A percentile compares a stretch with the other conserved stretches of the same genome.
These are phyloP conservation scores for Iselma pallidipennis DNA, from an alignment of 2,888 invertebrate genomes.

Conservation along the genomic window DNA sequence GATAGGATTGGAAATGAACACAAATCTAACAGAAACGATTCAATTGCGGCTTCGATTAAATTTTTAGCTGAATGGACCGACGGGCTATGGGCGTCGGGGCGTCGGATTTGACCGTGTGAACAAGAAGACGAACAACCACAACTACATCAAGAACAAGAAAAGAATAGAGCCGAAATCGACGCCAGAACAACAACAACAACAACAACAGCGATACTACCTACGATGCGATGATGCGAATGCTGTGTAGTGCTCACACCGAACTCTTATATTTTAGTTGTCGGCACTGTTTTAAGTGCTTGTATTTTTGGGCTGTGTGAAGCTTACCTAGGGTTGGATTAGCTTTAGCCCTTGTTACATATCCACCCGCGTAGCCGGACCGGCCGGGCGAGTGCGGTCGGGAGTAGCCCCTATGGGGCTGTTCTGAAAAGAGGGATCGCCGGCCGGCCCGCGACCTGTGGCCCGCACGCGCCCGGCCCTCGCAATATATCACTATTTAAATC, in stretches of 20 bases:
- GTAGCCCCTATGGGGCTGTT: slow-evolving; percentile 14
- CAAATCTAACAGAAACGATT: neutral
- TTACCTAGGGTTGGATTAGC: slow-evolving; percentile 62
- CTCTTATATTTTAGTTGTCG: slow-evolving; percentile 57
- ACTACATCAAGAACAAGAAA: neutral
- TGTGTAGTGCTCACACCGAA: slow-evolving; percentile 58
- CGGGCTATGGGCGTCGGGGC: slow-evolving; percentile 6
- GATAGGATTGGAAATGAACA: neutral
- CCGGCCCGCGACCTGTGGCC: slow-evolving; percentile 47
- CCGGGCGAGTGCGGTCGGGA: slow-evolving; percentile 49
- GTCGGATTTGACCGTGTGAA: neutral
- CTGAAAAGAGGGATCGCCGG: slow-evolving; percentile 30
- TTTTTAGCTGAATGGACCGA: slow-evolving; percentile 11
- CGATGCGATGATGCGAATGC: slow-evolving; percentile 44
- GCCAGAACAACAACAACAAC: slow-evolving; percentile 16
- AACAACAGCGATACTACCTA: slow-evolving; percentile 21
- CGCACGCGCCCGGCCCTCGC: slow-evolving; percentile 47
- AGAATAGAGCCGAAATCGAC: slow-evolving; percentile 10
- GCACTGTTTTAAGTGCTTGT: slow-evolving; percentile 72
- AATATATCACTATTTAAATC: slow-evolving; percentile 54
- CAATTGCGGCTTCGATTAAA: neutral
- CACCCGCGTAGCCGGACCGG: slow-evolving; percentile 56
- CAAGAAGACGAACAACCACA: neutral
- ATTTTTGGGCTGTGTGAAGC: slow-evolving; percentile 67
- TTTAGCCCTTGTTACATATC: slow-evolving; percentile 62